Conservation (phyloP, 2,113 vertebrate genomes). For the Pseudopodoces humilis region DNA sequence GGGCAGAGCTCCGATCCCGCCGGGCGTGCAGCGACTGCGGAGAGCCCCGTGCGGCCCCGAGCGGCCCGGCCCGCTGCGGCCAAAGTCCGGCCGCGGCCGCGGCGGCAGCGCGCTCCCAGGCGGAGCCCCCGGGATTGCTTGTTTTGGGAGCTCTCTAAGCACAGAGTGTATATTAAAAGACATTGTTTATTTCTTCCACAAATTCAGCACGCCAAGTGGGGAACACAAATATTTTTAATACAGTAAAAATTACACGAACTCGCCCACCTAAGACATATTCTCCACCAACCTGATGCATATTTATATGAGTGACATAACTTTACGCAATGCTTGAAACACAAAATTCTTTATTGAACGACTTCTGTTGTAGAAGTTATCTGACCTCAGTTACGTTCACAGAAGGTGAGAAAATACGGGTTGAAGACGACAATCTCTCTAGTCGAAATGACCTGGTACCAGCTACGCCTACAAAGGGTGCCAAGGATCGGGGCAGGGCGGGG, state of each 20-base stretch:
- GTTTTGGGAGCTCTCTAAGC: accelerated
- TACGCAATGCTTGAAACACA: neutral
- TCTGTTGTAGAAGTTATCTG: neutral
- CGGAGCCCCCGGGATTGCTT: neutral
- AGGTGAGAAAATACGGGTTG: no score
- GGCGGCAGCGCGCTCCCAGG: neutral
- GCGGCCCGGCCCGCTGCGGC: neutral
- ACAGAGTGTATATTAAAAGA: no score
- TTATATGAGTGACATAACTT: neutral
- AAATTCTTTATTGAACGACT: neutral
- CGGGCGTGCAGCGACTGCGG: neutral
- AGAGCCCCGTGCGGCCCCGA: neutral
- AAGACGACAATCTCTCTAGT: neutral
- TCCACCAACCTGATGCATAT: neutral
- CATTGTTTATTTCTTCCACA: neutral
- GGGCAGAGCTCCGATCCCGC: neutral
- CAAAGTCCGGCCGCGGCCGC: neutral
- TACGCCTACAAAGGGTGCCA: neutral
- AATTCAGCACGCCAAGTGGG: neutral
- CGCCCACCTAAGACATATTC: neutral
- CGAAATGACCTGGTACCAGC: no score
- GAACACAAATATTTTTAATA: no score
- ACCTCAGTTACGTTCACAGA: no score
- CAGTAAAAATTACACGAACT: neutral
- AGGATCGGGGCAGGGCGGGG: neutral